Conservation (phyloP, 1,140 invertebrate species). For the Plodia interpunctella region DNA sequence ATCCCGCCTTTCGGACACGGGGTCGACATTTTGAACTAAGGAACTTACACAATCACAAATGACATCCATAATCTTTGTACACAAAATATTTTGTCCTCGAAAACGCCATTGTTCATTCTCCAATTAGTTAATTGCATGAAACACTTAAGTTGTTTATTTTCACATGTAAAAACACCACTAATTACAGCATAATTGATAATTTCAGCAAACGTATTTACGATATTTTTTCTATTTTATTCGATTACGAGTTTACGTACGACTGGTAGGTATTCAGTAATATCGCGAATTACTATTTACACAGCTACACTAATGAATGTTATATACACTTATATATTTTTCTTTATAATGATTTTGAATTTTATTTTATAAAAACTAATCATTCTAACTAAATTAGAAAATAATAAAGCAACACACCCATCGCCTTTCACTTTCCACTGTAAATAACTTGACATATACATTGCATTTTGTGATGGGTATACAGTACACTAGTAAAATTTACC, state of each 20-base stretch:
- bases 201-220: background rate
- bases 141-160: background rate
- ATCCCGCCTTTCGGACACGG: conserved; percentile 72
- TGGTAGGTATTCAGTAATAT: too few species aligned
- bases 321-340: background rate
- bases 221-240: background rate
- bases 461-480: background rate
- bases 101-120: conserved; percentile 6
- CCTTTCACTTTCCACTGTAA: conserved; percentile 67
- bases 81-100: conserved; percentile 15
- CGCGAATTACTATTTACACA: conserved; percentile 5
- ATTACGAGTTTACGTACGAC: too few species aligned
- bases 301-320: conserved; percentile 1
- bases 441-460: conserved; percentile 31
- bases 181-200: background rate
- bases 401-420: conserved; percentile 68
- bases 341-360: background rate
- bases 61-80: conserved; percentile 40
- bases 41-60: conserved; percentile 33
- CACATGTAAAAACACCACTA: background rate
- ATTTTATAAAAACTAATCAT: background rate
- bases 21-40: conserved; percentile 50
- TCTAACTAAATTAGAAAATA: conserved; percentile 38
- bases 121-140: conserved; percentile 6
- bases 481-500: background rate